These are phyloP conservation scores for Epistrophe grossulariae DNA, from an alignment of 2,888 invertebrate species.

Conservation along the genomic window DNA sequence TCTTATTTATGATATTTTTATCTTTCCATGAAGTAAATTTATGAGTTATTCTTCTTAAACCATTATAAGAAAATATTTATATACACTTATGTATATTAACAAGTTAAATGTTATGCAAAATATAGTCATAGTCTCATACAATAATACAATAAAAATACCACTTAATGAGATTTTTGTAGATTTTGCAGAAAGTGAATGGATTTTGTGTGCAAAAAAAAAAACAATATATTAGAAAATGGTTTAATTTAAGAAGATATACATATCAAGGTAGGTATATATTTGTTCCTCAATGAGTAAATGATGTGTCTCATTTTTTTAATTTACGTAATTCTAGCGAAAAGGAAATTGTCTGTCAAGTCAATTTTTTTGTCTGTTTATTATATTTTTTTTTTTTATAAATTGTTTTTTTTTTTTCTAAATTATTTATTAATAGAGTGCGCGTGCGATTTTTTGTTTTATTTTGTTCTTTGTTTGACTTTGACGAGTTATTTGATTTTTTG, in stretches of 20 bases:
- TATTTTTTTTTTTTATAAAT: conserved; percentile 17
- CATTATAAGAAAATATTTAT: conserved; percentile 39
- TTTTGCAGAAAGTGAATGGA: neutral
- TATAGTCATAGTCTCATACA: neutral
- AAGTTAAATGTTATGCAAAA: conserved; percentile 26
- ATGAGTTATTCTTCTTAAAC: conserved; percentile 45
- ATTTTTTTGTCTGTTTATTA: conserved; percentile 1
- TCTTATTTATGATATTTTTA: conserved; percentile 59
- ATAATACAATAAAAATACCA: conserved; percentile 18
- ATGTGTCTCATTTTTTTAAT: conserved; percentile 25
- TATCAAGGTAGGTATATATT: neutral
- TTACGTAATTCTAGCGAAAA: conserved; percentile 42
- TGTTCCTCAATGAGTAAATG: neutral
- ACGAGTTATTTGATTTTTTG: neutral
- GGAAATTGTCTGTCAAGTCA: conserved; percentile 60
- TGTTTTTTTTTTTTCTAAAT: conserved; percentile 1
- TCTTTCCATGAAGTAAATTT: conserved; percentile 27
- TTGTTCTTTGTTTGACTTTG: conserved; percentile 5
- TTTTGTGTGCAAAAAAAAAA: neutral
- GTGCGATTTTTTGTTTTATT: neutral
- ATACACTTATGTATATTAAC: neutral
- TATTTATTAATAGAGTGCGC: neutral
- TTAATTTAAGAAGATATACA: neutral
- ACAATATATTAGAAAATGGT: neutral
- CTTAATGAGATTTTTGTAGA: conserved; percentile 34